Percentiles rank a stretch among this genome's conserved stretches.
Evolutionary conservation across 1,140 invertebrate genomes (phyloP).

Genomic region (Myzus persicae): DNA sequence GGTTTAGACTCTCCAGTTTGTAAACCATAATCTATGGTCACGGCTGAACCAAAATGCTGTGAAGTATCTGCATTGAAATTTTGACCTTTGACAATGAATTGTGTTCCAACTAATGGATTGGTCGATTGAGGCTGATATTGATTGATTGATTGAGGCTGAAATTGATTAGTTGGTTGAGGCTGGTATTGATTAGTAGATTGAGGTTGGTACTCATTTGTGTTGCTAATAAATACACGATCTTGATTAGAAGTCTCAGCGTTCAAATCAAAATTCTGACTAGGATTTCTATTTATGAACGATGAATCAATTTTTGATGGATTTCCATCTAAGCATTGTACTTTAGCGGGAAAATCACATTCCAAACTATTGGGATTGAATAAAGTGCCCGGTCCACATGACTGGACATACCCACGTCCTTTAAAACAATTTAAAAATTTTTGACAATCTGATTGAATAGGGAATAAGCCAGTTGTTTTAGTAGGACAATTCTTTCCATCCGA

Average conservation of each 20-base stretch:
- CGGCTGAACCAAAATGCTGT: neutral
- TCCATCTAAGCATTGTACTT: constrained; percentile 68
- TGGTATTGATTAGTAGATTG: constrained; percentile 12
- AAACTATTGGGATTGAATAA: constrained; percentile 71
- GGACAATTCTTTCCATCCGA: constrained; percentile 66
- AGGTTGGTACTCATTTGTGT: neutral
- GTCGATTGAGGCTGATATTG: neutral
- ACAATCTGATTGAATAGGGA: constrained; percentile 72
- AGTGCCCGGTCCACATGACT: constrained; percentile 72
- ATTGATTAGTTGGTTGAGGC: neutral
- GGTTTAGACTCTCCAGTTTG: constrained; percentile 6
- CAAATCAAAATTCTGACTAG: constrained; percentile 41
- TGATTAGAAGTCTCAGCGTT: constrained; percentile 22
- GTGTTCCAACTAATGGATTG: constrained; percentile 10
- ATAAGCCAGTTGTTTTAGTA: constrained; percentile 68
- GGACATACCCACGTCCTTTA: constrained; percentile 69
- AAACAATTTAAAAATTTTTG: constrained; percentile 76
- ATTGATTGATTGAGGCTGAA: neutral
- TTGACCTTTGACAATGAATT: neutral
- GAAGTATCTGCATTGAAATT: neutral
- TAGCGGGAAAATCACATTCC: constrained; percentile 72
- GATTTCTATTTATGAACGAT: constrained; percentile 43
- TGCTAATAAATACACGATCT: neutral
- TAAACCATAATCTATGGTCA: neutral
- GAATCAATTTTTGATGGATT: constrained; percentile 45